Evolutionary conservation across 2,888 invertebrate species (phyloP).

Genomic region (Thereva nobilitata): DNA sequence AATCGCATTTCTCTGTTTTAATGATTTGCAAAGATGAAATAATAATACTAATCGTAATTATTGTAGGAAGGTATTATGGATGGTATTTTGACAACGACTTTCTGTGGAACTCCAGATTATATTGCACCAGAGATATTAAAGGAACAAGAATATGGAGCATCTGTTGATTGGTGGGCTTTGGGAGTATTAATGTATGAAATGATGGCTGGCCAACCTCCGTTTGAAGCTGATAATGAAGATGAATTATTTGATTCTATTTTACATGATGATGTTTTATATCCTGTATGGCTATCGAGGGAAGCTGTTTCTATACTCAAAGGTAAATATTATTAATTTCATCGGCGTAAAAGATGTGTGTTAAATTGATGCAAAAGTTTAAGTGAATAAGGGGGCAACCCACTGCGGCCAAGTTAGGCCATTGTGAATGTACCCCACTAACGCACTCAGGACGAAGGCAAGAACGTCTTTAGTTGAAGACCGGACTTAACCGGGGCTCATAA

Average conservation of each 20-base stretch:
- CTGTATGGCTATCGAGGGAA: conserved; percentile 92
- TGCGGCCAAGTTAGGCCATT: too few relatives aligned
- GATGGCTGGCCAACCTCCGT: conserved; percentile 99
- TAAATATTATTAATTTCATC: conserved; percentile 41
- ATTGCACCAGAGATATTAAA: conserved; percentile 98
- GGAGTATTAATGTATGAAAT: conserved; percentile 99
- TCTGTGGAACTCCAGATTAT: conserved; percentile 99
- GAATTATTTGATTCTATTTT: conserved; percentile 98
- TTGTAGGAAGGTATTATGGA: conserved; percentile 61
- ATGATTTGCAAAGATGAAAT: neutral
- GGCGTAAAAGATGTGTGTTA: neutral
- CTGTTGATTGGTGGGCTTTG: conserved; percentile 96
- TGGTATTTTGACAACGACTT: conserved; percentile 90
- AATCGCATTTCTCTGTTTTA: neutral
- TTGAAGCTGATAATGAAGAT: conserved; percentile 99
- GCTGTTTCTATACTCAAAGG: conserved; percentile 88
- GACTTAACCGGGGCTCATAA: too few relatives aligned
- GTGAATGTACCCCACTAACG: too few relatives aligned
- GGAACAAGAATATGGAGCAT: conserved; percentile 87
- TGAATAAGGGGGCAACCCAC: neutral
- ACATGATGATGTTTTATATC: conserved; percentile 97
- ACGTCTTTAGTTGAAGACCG: too few relatives aligned
- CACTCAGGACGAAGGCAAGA: too few relatives aligned
- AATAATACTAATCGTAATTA: neutral
- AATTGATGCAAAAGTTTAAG: neutral